Conservation (phyloP, 2,888 invertebrate species). For the Dryadula phaetusa region DNA sequence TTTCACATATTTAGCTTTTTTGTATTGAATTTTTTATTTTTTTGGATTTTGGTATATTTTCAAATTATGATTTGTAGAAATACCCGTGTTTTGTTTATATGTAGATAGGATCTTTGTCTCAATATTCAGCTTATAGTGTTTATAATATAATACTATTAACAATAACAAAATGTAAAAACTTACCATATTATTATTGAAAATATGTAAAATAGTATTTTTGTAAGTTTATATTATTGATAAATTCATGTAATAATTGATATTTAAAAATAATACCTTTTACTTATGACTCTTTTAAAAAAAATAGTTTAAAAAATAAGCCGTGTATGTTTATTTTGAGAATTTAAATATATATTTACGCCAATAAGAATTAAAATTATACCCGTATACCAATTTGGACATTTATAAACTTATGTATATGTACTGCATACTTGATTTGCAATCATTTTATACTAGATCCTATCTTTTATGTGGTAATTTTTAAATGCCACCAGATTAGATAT, state of each 20-base stretch:
- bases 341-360: too few species aligned
- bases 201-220: too few species aligned
- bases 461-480: constrained; percentile 1
- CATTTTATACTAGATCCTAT: constrained; percentile 6
- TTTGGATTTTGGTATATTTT: background rate
- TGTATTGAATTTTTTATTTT: background rate
- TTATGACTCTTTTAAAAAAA: too few species aligned
- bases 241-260: too few species aligned
- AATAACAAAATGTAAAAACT: background rate
- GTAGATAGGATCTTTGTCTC: constrained; percentile 15
- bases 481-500: background rate
- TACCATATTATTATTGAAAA: background rate
- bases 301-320: too few species aligned
- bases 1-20: background rate
- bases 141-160: background rate
- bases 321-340: too few species aligned
- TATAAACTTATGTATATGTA: too few species aligned
- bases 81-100: constrained; percentile 2
- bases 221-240: too few species aligned
- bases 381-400: too few species aligned
- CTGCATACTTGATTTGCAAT: background rate
- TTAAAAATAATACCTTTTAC: too few species aligned
- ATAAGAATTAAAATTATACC: too few species aligned
- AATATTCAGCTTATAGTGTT: background rate
- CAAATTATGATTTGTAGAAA: constrained; percentile 2